Base-by-base conservation (phyloP, 2,797 vertebrate species). In the Microchirus variegatus region DNA sequence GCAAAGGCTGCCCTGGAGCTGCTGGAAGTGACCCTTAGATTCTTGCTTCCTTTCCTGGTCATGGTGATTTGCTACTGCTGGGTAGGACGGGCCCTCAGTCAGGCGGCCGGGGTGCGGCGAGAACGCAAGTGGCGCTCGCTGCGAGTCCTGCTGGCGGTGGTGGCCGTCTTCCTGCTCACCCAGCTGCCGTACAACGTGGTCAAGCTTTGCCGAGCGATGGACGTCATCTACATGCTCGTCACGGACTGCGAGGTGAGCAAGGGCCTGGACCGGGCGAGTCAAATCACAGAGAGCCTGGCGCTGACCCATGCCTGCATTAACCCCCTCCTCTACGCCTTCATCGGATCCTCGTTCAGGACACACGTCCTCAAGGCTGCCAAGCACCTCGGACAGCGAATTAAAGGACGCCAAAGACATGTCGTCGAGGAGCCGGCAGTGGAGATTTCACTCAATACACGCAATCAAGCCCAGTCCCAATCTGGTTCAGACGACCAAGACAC, bases 131-230 rank as follows among this genome's bases (percentile, higher is more conserved):
- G 92, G 67, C 90, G 78, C 1, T 88, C 95, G 13, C 90, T 98
- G 38, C 85, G 84, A 2, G 95, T 99, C n/a, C 90, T 99, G 51
- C 77, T 97, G 67, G 92, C 90, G 0, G 94, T 98, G 4, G 96
- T 98, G 53, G 89, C 89, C 0, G 86, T 94, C 4, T 99, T 99
- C 79, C 86, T 99, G 17, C 63, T 94, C 67, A 98, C 97, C 6
- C 97, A 99, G 86, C 72, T 98, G 44, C 97, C 97, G 14, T 99
- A 97, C 83, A 99, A 95, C 18, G 80, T 94, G 0, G 88, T 98
- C 35, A 98, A 97, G 84, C 89, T 98, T 74, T 94, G 91, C 75
- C 83, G 91, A 38, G 92, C 95, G 7, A 86, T 96, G 67, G 95
- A 99, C 67, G 55, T 90, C 37, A 93, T 98, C 84, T 95, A 95